phyloP scores from a whole-genome alignment of 2,113 vertebrate genomes.

The Dipodomys stephensi region DNA sequence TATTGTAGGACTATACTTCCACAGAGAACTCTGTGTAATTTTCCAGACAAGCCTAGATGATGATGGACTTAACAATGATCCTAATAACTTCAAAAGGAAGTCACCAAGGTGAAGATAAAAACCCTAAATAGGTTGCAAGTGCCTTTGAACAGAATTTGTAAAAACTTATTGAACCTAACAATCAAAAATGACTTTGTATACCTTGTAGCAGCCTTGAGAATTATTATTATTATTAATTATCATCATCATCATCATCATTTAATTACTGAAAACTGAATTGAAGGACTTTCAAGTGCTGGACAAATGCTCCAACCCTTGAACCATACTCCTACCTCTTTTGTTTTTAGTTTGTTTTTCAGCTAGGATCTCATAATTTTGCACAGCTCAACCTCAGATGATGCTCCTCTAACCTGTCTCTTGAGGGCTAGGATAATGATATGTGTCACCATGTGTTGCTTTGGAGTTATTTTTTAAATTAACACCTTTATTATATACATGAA shows the following conservation, averaged over 20 bases:
- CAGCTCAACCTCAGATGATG: too few species aligned
- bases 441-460: too few species aligned
- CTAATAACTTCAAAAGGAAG: neutral
- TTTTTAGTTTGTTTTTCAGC: too few species aligned
- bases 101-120: neutral
- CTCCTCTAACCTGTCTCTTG: too few species aligned
- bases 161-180: neutral
- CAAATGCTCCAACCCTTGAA: too few species aligned
- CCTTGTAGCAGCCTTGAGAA: neutral
- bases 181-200: neutral
- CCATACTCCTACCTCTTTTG: too few species aligned
- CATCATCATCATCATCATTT: too few species aligned
- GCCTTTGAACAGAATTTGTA: constrained; percentile 1
- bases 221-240: neutral
- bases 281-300: too few species aligned
- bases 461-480: constrained; percentile 41
- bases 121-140: neutral
- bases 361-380: too few species aligned
- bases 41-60: neutral
- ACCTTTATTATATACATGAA: neutral
- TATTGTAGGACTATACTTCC: neutral
- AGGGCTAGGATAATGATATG: too few species aligned
- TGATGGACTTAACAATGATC: neutral
- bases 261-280: too few species aligned
- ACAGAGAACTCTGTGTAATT: neutral